phyloP scores from a whole-genome alignment of 2,113 vertebrate species.

The Dasyprocta punctata region DNA sequence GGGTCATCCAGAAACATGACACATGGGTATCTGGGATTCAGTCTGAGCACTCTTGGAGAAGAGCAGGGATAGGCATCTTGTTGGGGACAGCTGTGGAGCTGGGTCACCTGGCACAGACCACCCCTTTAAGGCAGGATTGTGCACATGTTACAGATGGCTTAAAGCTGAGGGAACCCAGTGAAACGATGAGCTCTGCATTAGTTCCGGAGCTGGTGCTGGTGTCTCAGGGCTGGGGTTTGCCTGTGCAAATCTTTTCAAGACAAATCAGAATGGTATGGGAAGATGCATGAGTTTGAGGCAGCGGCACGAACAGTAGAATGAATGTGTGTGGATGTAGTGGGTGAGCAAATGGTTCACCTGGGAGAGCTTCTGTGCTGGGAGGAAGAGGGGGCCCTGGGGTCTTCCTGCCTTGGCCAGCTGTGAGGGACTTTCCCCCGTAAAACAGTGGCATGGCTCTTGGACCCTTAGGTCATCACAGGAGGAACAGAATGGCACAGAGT shows the following conservation, averaged over 20 bases:
- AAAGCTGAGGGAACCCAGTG: fast-evolving
- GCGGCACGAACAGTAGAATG: fast-evolving
- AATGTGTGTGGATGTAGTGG: fast-evolving
- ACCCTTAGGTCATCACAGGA: not conserved
- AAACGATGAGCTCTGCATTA: too few relatives aligned
- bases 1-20: not conserved
- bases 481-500: not conserved
- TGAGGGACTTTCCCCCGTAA: fast-evolving
- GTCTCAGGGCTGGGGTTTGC: not conserved
- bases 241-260: not conserved
- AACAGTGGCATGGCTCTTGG: not conserved
- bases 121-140: fast-evolving
- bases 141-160: not conserved
- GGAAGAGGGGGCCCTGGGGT: not conserved
- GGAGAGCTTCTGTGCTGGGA: not conserved
- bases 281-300: not conserved
- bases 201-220: not conserved
- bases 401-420: fast-evolving
- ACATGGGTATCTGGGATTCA: not conserved
- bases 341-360: fast-evolving
- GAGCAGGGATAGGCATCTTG: not conserved
- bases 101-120: fast-evolving
- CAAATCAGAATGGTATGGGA: not conserved
- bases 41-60: not conserved
- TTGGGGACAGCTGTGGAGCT: not conserved